Base-by-base conservation (phyloP, 2,113 vertebrate genomes). In the Xiphorhynchus elegans region DNA sequence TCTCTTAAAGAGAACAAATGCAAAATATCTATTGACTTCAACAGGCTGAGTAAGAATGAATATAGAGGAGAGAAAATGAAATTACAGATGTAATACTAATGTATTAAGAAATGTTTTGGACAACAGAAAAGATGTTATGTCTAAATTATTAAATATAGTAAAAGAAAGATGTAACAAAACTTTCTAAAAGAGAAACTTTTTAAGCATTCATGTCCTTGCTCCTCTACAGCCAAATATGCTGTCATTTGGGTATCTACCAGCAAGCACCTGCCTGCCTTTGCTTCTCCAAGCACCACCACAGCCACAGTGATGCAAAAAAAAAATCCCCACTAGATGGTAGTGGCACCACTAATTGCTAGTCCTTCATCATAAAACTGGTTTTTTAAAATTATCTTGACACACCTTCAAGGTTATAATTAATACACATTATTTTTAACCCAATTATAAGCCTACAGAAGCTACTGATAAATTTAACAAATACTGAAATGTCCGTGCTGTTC, bases 261-360 rank as follows among this genome's bases (percentile, higher is more conserved):
- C 21, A 75, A 52, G 4, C 35, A 67, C 11, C 13, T 39, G 58
- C 31, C 6, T 40, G 15, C 13, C 3, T 82, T 56, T 68, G 35
- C 7, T 49, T 20, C 6, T 72, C n/a, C 4, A 17, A 59, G 5
- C 13, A 76, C 11, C 24, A 39, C 26, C 40, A 20, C 1, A 1
- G 49, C 24, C 39, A 37, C 17, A 25, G 9, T 76, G 86, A 50
- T 90, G 79, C n/a, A 62, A 59, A 39, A 60, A 40, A 40, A n/a
- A 69, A 42, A 19, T 73, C n/a, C 28, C 86, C 93, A 88, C 83
- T 92, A 95, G 79, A 73, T 93, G 93, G 91, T 92, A 93, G 79
- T 88, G 83, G 40, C 70, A 80, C 8, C 49, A 80, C 40, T 77
- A 90, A 86, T 40, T 90, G 58, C 26, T 60, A 40, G 60, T 80